These are phyloP conservation scores for Pseudochirops cupreus DNA, from an alignment of 2,797 vertebrate genomes.

Conservation along the genomic window DNA sequence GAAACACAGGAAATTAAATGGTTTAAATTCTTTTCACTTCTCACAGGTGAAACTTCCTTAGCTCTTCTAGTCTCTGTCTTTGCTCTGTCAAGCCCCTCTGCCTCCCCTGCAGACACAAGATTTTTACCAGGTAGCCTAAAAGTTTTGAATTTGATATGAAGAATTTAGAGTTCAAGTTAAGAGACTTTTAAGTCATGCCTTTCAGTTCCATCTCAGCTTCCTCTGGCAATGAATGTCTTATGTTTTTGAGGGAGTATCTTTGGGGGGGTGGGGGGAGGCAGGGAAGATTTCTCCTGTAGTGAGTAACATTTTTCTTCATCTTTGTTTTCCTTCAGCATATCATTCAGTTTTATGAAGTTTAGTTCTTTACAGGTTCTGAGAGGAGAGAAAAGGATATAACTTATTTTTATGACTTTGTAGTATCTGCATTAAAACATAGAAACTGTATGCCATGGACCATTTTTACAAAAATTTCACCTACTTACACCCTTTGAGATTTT, in stretches of 20 bases:
- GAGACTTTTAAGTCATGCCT: conserved; percentile 59
- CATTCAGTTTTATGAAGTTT: background rate
- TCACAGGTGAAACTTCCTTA: conserved; percentile 12
- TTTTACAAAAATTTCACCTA: conserved; percentile 43
- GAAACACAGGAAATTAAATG: conserved; percentile 27
- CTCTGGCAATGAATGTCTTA: conserved; percentile 74
- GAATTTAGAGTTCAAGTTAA: conserved; percentile 59
- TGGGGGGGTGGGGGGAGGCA: background rate
- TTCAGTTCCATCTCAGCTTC: conserved; percentile 58
- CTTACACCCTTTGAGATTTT: conserved; percentile 9
- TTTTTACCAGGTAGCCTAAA: conserved; percentile 27
- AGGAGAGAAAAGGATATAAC: conserved; percentile 29
- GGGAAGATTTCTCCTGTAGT: background rate
- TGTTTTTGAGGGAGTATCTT: conserved; percentile 48
- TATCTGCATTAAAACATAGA: conserved; percentile 23
- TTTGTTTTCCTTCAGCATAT: conserved; percentile 12
- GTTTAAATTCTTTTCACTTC: conserved; percentile 35
- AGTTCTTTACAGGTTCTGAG: conserved; percentile 7
- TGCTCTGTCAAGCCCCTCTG: background rate
- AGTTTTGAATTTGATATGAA: conserved; percentile 55
- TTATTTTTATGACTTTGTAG: conserved; percentile 2
- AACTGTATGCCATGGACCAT: conserved; percentile 15
- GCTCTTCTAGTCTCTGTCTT: conserved; percentile 32
- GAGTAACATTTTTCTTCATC: conserved; percentile 50
- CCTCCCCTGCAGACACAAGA: conserved; percentile 41